Base-by-base conservation (phyloP, 2,888 invertebrate species). In the Eubasilissa splendida region DNA sequence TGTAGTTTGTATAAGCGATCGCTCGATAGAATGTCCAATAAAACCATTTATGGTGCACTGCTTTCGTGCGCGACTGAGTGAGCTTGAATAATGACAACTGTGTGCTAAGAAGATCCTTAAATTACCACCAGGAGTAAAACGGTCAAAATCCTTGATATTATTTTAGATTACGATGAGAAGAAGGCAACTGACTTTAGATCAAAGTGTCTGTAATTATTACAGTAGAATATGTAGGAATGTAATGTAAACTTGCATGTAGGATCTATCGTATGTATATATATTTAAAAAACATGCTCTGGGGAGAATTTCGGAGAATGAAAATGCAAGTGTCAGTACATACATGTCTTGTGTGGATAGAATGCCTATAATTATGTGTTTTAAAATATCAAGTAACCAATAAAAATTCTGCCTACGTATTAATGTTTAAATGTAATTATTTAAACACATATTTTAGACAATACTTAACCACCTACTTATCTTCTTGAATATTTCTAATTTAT, bases 221-320 rank as follows among this genome's bases (percentile, higher is more conserved):
- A 42, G 42, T 22, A 70, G 53, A 70, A 53, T 53, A 70, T 70
- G 70, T 14, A n/a, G 70, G 70, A 70, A 70, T 70, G 70, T 4
- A 14, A 70, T 52, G 53, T 22, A 8, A 52, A 3, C 70, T 5
- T 14, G 22, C 54, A 4, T 63, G 63, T 31, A 42, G 42, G 4
- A 42, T 42, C 1, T 7, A 31, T 10, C 33, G 33, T 31, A 31
- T 31, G 42, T 63, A 63, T 2, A 10, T 2, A 63, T 33, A 63
- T 63, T n/a, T n/a, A n/a, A 31, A 63, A 33, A 33, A 63, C 31
- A 53, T 22, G 22, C 70, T 70, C 53, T 52, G 70, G 52, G 52
- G 53, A 70, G 70, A 50, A 10, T 70, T 70, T 70, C 22, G 63
- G 68, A 68, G 52, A 68, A 70, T 22, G 70, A 70, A 70, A 68